phyloP scores from a whole-genome alignment of 2,113 vertebrate genomes.

The Salvator merianae region DNA sequence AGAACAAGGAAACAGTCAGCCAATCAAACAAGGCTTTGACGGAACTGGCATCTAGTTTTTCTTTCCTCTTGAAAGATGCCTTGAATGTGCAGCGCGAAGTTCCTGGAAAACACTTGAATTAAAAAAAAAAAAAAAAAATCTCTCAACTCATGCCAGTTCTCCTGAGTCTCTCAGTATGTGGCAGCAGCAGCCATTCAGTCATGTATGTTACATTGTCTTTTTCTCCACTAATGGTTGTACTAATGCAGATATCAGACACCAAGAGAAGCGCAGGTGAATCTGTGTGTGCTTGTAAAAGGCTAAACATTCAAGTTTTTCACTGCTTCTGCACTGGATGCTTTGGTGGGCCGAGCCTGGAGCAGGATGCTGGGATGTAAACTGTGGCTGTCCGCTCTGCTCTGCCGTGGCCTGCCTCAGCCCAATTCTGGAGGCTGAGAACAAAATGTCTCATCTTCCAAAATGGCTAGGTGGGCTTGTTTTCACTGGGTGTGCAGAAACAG shows the following conservation, averaged over 20 bases:
- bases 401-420: too few relatives aligned
- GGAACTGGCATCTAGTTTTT: background rate
- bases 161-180: background rate
- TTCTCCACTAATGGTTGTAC: background rate
- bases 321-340: background rate
- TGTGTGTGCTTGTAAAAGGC: background rate
- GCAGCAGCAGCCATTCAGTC: background rate
- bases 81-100: background rate
- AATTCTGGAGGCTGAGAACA: too few relatives aligned
- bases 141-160: background rate
- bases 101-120: constrained; percentile 25
- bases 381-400: too few relatives aligned
- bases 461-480: too few relatives aligned
- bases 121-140: background rate
- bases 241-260: background rate
- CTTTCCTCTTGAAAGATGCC: constrained; percentile 32
- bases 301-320: too few relatives aligned
- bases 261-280: background rate
- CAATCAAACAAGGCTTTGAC: constrained; percentile 43
- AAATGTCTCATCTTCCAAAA: too few relatives aligned
- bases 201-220: background rate
- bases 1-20: constrained; percentile 45
- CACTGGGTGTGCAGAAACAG: too few relatives aligned
- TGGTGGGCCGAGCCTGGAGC: too few relatives aligned
- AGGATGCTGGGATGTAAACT: too few relatives aligned